Percentiles rank a stretch among this genome's conserved stretches.
Conservation (phyloP, 2,797 vertebrate species). For the Cossypha polioptera region DNA sequence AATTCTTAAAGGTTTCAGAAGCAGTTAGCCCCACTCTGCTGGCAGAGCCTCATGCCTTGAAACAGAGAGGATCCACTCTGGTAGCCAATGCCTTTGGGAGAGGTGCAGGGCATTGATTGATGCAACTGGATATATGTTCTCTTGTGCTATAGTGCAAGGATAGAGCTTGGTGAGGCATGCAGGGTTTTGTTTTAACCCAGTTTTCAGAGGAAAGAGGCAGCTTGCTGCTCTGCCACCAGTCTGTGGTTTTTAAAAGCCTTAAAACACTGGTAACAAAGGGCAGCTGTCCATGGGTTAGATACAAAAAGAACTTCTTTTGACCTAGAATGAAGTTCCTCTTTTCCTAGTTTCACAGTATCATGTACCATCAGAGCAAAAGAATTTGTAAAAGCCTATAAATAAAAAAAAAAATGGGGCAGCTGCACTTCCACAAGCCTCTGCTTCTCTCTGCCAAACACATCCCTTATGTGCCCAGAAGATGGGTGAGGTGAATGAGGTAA, state of each 20-base stretch:
- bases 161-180: not conserved
- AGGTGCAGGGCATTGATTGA: not conserved
- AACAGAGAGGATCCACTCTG: not conserved
- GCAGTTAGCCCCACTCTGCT: not conserved
- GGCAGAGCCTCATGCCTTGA: not conserved
- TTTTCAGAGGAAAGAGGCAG: not conserved
- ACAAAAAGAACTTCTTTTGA: not conserved
- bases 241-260: not conserved
- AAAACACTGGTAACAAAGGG: not conserved
- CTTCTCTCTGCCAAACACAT: not conserved
- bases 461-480: not conserved
- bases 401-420: not conserved
- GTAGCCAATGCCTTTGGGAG: not conserved
- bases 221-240: not conserved
- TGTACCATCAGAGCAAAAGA: not conserved
- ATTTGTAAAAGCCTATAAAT: not conserved
- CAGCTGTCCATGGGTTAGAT: not conserved
- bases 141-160: not conserved
- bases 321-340: not conserved
- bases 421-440: not conserved
- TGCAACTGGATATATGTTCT: not conserved
- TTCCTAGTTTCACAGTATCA: not conserved
- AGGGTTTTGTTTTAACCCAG: not conserved
- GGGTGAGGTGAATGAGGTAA: not conserved
- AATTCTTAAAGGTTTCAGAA: slow-evolving; percentile 5